Evolutionary conservation across 2,113 vertebrate genomes (phyloP).

Genomic region (Callocephalon fimbriatum): DNA sequence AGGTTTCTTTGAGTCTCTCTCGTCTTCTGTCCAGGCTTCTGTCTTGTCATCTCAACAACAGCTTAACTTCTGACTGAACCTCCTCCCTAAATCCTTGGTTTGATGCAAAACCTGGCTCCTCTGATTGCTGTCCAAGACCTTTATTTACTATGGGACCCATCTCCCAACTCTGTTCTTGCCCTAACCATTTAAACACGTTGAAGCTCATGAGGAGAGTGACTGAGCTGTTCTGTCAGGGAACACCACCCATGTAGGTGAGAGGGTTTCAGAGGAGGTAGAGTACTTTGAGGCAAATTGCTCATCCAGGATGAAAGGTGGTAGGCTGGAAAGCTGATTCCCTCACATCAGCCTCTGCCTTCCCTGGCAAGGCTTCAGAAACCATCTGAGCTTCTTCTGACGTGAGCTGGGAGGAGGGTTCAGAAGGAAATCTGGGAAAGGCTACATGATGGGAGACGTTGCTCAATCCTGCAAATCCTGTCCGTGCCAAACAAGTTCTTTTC

Average conservation of each 20-base stretch:
- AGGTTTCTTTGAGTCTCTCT: not conserved
- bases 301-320: not conserved
- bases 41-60: not conserved
- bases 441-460: not conserved
- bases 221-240: not conserved
- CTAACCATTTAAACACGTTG: not conserved
- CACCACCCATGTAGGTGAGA: not conserved
- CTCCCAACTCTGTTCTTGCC: not conserved
- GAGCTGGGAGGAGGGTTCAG: not conserved
- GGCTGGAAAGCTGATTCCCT: not conserved
- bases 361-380: not conserved
- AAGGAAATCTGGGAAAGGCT: not conserved
- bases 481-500: not conserved
- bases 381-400: not conserved
- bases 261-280: not conserved
- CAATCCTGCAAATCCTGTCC: not conserved
- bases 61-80: not conserved
- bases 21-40: not conserved
- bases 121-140: not conserved
- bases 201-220: not conserved
- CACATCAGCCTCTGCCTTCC: not conserved
- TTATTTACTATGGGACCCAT: not conserved
- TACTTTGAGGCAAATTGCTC: not conserved
- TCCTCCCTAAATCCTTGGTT: not conserved
- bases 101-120: not conserved